Base-by-base conservation (phyloP, 2,888 invertebrate species). In the Auanema freiburgensis region DNA sequence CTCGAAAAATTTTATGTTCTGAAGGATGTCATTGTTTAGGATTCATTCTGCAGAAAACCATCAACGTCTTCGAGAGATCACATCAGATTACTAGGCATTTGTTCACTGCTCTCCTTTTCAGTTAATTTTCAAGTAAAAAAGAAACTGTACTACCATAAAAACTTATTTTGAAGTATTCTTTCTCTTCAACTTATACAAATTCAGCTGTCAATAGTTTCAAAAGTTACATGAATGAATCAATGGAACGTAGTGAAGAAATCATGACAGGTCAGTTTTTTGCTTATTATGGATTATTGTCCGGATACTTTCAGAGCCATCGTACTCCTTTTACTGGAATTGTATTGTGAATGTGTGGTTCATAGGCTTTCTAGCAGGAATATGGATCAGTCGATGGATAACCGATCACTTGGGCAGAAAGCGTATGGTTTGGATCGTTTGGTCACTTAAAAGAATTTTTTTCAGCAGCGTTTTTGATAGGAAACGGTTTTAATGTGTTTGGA, bases 281-380 rank as follows among this genome's bases (percentile, higher is more conserved):
- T 21, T 18, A 5, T 46, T 46, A 5, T 10, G 10, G 4, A 18
- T 5, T 16, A 46, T 46, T 5, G 3, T 10, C 10, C 33, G 8
- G 3, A 8, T 33, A 33, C 33, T 33, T 41, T 16, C 16, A 59
- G 60, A 60, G 16, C 16, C 21, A 11, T 33, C 49, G 12, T 60
- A 60, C 18, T 54, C 54, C 33, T 55, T 60, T 1, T 49, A 54
- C 10, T 60, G 60, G 60, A 60, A 60, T 24, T 23, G 53, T 11
- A 60, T 60, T 24, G 54, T 54, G 11, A 60, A 60, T 12, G 43
- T 60, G n/a, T 60, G 60, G 60, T 60, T 60, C 46, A 60, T 60
- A 18, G 60, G 60, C 1, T 60, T 60, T 51, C 53, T 60, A 18
- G 55, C 49, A 18, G 60, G 60, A 53, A 60, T 60, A n/a, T 60